Evolutionary conservation across 1,140 invertebrate species (phyloP).

Genomic region (Gryllus bimaculatus): DNA sequence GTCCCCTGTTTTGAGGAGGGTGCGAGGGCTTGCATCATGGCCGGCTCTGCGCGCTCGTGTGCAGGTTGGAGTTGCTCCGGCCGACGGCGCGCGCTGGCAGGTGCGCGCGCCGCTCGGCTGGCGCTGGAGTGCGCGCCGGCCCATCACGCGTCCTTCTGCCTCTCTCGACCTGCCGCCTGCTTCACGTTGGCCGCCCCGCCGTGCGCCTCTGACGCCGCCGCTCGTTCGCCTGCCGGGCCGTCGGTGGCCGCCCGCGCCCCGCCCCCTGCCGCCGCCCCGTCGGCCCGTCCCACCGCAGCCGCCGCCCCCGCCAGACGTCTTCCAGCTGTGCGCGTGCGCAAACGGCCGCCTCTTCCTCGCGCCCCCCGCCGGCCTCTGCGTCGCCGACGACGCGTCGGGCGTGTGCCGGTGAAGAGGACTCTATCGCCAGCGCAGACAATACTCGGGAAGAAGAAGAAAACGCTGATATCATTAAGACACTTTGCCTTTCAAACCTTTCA

Average conservation of each 20-base stretch:
- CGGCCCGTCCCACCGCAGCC: constrained; percentile 28
- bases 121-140: constrained; percentile 71
- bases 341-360: constrained; percentile 83
- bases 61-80: background rate
- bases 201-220: background rate
- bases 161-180: constrained; percentile 30
- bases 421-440: too few relatives aligned
- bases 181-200: background rate
- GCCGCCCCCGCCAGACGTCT: constrained; percentile 45
- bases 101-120: constrained; percentile 68
- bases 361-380: constrained; percentile 67
- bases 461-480: too few relatives aligned
- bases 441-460: too few relatives aligned
- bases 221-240: background rate
- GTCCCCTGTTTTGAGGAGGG: too few relatives aligned
- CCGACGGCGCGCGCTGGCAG: constrained; percentile 67
- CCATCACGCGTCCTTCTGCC: constrained; percentile 64
- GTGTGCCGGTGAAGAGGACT: constrained; percentile 39
- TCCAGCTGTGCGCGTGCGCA: constrained; percentile 79
- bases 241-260: background rate
- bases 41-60: too few relatives aligned
- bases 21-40: too few relatives aligned
- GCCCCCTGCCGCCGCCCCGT: too few relatives aligned
- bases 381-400: constrained; percentile 53
- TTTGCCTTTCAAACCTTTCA: too few relatives aligned